Conservation (phyloP, 2,888 invertebrate genomes). For the Caenorhabditis becei region DNA sequence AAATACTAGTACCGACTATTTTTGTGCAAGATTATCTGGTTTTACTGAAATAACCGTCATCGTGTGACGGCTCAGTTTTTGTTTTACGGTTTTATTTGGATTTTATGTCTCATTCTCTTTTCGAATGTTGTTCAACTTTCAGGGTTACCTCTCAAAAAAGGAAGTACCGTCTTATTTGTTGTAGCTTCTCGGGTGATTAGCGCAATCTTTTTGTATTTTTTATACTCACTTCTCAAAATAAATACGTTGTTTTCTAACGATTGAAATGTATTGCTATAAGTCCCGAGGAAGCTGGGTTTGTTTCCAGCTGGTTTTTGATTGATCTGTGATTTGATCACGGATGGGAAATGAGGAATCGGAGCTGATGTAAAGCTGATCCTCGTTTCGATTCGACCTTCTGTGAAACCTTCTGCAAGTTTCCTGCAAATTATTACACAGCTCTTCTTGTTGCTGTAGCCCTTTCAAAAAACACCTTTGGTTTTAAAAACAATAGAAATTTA, state of each 20-base stretch:
- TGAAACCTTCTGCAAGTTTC: too few species aligned
- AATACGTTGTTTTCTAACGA: neutral
- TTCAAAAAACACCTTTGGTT: neutral
- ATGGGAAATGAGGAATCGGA: too few species aligned
- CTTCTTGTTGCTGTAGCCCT: too few species aligned
- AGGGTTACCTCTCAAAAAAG: neutral
- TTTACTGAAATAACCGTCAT: neutral
- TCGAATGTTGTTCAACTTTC: neutral
- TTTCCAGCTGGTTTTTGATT: too few species aligned
- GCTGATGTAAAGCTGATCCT: too few species aligned
- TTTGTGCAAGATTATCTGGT: too few species aligned
- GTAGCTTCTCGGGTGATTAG: slow-evolving; percentile 35
- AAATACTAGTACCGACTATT: too few species aligned
- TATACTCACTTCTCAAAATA: neutral
- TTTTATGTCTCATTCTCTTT: neutral
- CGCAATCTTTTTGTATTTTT: neutral
- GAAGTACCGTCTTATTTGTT: neutral
- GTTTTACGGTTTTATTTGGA: neutral
- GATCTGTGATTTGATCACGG: too few species aligned
- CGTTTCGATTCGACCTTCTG: too few species aligned
- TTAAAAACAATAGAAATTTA: slow-evolving; percentile 1
- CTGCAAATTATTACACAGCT: too few species aligned
- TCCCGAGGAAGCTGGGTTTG: too few species aligned
- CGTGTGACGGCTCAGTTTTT: neutral
- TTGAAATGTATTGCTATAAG: too few species aligned